Evolutionary conservation across 2,888 invertebrate genomes (phyloP).

Genomic region (Nematopogon swammerdamellus): DNA sequence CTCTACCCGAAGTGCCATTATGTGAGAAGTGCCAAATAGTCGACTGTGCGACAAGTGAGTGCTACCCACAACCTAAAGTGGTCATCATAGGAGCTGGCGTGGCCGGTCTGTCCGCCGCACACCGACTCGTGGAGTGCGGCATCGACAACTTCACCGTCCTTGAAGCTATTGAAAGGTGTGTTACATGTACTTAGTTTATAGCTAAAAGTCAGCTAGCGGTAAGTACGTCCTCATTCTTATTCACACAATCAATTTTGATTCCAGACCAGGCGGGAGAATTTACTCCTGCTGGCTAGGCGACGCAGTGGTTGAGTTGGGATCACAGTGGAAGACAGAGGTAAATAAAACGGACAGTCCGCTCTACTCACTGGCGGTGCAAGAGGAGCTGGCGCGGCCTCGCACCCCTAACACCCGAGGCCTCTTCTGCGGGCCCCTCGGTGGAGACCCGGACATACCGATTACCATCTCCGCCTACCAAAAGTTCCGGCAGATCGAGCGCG

Average conservation of each 20-base stretch:
- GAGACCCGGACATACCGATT: conserved; percentile 59
- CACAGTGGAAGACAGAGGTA: conserved; percentile 62
- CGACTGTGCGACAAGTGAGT: no score
- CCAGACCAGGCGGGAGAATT: conserved; percentile 72
- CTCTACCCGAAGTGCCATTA: no score
- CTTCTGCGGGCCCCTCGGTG: conserved; percentile 61
- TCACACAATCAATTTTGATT: conserved; percentile 12
- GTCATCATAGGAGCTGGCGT: conserved; percentile 78
- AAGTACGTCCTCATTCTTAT: background rate
- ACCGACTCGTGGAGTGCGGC: conserved; percentile 65
- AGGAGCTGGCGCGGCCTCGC: conserved; percentile 57
- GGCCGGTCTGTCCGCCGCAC: conserved; percentile 76
- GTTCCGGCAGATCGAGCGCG: conserved; percentile 63
- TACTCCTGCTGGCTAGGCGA: conserved; percentile 76
- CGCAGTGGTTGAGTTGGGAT: conserved; percentile 71
- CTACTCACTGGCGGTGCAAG: conserved; percentile 55
- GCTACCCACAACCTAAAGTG: conserved; percentile 57
- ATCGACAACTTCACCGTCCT: conserved; percentile 66
- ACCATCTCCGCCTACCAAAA: conserved; percentile 61
- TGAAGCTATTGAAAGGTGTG: conserved; percentile 72
- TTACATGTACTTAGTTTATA: background rate
- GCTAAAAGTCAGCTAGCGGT: background rate
- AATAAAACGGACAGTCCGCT: conserved; percentile 47
- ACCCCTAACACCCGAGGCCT: conserved; percentile 52
- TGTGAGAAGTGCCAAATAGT: no score